These are phyloP conservation scores for Bombus sylvicola DNA, from an alignment of 1,140 invertebrate genomes.

Conservation along the genomic window DNA sequence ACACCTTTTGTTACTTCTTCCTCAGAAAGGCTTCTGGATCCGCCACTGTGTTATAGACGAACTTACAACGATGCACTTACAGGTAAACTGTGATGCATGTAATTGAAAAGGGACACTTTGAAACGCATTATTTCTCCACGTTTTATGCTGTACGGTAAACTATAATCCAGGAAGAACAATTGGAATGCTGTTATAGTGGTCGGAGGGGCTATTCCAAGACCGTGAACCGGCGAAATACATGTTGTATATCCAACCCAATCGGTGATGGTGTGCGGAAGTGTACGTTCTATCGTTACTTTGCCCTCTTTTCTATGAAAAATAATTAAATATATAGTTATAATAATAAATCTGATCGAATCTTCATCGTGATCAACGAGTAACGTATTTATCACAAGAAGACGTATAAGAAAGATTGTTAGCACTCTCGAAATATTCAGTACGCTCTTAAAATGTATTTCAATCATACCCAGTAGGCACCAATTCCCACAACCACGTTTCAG, in stretches of 20 bases:
- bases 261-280: slow-evolving; percentile 89
- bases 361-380: too few relatives aligned
- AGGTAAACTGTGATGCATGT: slow-evolving; percentile 85
- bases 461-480: slow-evolving; percentile 83
- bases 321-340: not conserved
- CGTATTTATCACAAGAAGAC: not conserved
- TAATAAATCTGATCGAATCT: not conserved
- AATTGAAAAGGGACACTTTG: slow-evolving; percentile 89
- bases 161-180: slow-evolving; percentile 89
- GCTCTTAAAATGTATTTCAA: not conserved
- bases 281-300: slow-evolving; percentile 80
- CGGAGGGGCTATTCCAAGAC: slow-evolving; percentile 85
- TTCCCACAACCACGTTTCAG: slow-evolving; percentile 89
- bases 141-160: slow-evolving; percentile 88
- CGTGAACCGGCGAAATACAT: slow-evolving; percentile 85
- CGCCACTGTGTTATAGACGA: too few relatives aligned
- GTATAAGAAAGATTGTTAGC: not conserved
- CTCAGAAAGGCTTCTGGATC: too few relatives aligned
- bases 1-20: too few relatives aligned
- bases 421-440: not conserved
- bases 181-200: slow-evolving; percentile 86
- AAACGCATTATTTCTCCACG: slow-evolving; percentile 87
- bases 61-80: slow-evolving; percentile 75
- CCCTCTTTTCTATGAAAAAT: slow-evolving; percentile 82
- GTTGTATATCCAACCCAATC: slow-evolving; percentile 88